Conservation (phyloP, 2,888 invertebrate genomes). For the Stomorhina lunata region DNA sequence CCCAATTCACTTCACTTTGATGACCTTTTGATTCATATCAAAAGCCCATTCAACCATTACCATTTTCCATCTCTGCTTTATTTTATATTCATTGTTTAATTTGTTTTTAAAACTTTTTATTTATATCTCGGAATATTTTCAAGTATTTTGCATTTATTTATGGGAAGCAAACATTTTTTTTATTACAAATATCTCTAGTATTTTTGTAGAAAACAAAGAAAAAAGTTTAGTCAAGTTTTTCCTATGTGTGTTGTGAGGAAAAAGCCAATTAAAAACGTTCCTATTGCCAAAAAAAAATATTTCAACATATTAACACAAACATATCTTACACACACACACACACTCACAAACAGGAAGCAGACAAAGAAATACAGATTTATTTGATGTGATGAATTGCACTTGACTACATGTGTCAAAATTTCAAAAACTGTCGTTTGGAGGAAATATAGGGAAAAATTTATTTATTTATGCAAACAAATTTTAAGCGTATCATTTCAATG, state of each 20-base stretch:
- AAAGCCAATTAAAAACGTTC: constrained; percentile 27
- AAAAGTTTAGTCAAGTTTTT: background rate
- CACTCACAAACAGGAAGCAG: background rate
- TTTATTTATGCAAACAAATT: too few relatives aligned
- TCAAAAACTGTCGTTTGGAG: too few relatives aligned
- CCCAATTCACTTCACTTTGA: too few relatives aligned
- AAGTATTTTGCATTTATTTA: background rate
- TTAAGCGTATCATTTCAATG: too few relatives aligned
- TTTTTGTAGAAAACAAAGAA: background rate
- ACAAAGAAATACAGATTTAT: background rate
- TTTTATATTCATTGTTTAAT: background rate
- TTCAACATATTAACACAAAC: background rate
- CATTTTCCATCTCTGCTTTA: background rate
- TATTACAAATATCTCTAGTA: background rate
- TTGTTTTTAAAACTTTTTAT: background rate
- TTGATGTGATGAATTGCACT: background rate
- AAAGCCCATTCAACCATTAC: too few relatives aligned
- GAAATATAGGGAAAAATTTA: too few relatives aligned
- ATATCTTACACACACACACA: background rate
- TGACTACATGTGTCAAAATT: background rate
- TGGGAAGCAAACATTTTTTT: too few relatives aligned
- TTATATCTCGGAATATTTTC: background rate
- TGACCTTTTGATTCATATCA: too few relatives aligned
- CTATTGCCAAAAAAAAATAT: background rate
- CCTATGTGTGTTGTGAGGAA: too few relatives aligned